These are phyloP conservation scores for Kryptopterus vitreolus DNA, from an alignment of 2,797 vertebrate genomes.

Conservation along the genomic window DNA sequence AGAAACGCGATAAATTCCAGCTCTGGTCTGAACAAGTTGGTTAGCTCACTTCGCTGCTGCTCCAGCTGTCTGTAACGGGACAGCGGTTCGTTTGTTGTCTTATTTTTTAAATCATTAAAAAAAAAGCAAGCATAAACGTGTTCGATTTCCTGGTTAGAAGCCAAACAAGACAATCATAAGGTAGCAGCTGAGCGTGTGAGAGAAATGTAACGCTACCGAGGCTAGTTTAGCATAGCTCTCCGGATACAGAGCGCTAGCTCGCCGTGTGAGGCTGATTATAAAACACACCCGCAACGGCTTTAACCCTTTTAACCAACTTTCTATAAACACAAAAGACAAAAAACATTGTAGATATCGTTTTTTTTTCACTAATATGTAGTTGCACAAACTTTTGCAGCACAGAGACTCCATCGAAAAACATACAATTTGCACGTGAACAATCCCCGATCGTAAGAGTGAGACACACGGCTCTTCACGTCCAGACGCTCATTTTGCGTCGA, in stretches of 20 bases:
- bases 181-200: neutral
- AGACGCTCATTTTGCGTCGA: conserved; percentile 45
- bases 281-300: neutral
- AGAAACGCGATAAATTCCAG: neutral
- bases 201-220: neutral
- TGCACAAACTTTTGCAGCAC: neutral
- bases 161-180: neutral
- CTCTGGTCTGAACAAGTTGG: neutral
- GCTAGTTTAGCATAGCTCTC: conserved; percentile 12
- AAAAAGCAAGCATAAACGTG: neutral
- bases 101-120: neutral
- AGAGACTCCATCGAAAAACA: conserved; percentile 11
- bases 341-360: neutral
- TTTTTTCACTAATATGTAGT: neutral
- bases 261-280: neutral
- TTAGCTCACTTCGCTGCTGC: neutral
- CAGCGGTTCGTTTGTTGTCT: neutral
- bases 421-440: conserved; percentile 32
- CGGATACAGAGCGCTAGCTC: neutral
- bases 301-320: neutral
- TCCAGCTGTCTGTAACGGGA: neutral
- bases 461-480: conserved; percentile 18
- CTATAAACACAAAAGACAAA: neutral
- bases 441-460: neutral
- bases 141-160: neutral